Conservation (phyloP, 1,140 invertebrate species). For the Oscheius sp. region DNA sequence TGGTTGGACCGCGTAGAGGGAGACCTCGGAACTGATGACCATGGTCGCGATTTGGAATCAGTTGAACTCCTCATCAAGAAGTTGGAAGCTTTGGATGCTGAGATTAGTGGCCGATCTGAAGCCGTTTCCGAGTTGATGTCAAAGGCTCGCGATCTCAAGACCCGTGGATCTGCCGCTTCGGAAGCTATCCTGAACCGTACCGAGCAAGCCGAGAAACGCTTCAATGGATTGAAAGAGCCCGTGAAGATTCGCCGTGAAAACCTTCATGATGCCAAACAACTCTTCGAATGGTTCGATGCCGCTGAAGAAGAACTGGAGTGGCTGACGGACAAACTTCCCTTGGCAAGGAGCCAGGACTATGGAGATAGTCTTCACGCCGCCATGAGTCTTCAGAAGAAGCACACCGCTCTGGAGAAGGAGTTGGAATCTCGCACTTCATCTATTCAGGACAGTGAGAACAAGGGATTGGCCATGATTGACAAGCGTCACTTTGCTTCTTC, state of each 20-base stretch:
- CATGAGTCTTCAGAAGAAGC: conserved; percentile 94
- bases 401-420: conserved; percentile 80
- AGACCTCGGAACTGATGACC: conserved; percentile 77
- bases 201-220: conserved; percentile 64
- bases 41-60: conserved; percentile 76
- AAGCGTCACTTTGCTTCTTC: conserved; percentile 77
- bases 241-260: conserved; percentile 84
- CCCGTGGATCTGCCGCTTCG: conserved; percentile 19
- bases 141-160: conserved; percentile 44
- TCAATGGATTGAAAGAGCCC: conserved; percentile 80
- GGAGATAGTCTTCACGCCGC: conserved; percentile 94
- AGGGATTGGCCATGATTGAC: conserved; percentile 74
- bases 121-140: conserved; percentile 46
- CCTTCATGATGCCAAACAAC: conserved; percentile 77
- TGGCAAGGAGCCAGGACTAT: conserved; percentile 82
- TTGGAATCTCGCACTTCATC: conserved; percentile 78
- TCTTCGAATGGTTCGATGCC: conserved; percentile 79
- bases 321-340: conserved; percentile 93
- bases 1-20: conserved; percentile 85
- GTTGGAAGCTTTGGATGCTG: conserved; percentile 44
- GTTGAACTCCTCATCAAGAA: conserved; percentile 77
- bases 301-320: conserved; percentile 97
- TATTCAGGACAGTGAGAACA: conserved; percentile 70
- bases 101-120: conserved; percentile 47
- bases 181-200: conserved; percentile 76